Evolutionary conservation across 1,140 invertebrate species (phyloP), one percentile per base, ranked within the genome.

Genomic region (Drosophila virilis): DNA sequence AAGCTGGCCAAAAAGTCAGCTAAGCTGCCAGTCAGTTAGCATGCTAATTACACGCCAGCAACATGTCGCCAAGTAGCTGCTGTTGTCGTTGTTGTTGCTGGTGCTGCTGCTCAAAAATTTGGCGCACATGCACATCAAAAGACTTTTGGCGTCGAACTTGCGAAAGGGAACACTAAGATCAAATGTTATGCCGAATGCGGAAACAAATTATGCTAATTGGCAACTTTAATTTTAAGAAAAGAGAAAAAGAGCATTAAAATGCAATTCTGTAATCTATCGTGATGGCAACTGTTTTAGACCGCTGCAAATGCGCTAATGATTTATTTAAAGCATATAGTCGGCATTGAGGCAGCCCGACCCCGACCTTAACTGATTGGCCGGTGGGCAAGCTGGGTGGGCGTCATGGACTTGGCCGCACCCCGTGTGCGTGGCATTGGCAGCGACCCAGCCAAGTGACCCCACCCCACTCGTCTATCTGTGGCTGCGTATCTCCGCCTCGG

Each of bases 401-500:
- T 80, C 74, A 54, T 80, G 52, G 62, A 54, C 59, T 48, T 10
- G 45, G 80, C 77, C 80, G 74, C 80, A 84, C 80, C 76, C 80
- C 54, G 50, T 61, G 61, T 72, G 82, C 82, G 64, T 76, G 77
- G 83, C 83, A 88, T 89, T 88, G 83, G 79, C 83, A 88, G 65
- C 86, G 83, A 88, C 84, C 76, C 83, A 79, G 66, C 72, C 60
- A 58, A 46, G 40, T 42, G 48, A 52, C 67, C 65, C 55, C 65
- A 73, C 77, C 80, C 84, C 78, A 83, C 83, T 74, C 69, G 46
- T 86, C 69, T 89, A 83, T 89, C 79, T 74, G 45, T 51, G 57
- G 72, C 52, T 88, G 79, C 84, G 84, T 88, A 89, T 89, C 83
- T 77, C 73, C 43, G 80, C 84, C 84, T 78, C 78, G 77, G 80